phyloP scores from a whole-genome alignment of 2,888 invertebrate species.

The Coecobrya sp. region DNA sequence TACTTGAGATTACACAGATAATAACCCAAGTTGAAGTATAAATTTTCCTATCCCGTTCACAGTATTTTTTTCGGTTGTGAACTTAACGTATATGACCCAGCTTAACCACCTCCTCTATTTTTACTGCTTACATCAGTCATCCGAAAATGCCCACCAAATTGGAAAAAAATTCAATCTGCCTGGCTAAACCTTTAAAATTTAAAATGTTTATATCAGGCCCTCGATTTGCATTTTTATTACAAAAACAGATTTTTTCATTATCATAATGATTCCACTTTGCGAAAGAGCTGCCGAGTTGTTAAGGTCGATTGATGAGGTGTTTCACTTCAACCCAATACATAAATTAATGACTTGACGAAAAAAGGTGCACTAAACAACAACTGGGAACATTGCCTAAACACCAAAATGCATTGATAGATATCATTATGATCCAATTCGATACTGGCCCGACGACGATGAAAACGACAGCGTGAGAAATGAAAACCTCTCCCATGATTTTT shows the following conservation, averaged over 20 bases:
- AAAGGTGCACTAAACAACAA: slow-evolving; percentile 16
- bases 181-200: slow-evolving; percentile 18
- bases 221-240: slow-evolving; percentile 55
- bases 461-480: slow-evolving; percentile 76
- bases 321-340: slow-evolving; percentile 39
- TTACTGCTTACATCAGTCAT: background rate
- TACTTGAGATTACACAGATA: background rate
- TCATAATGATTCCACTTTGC: slow-evolving; percentile 58
- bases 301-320: slow-evolving; percentile 22
- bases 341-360: slow-evolving; percentile 31
- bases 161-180: background rate
- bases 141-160: background rate
- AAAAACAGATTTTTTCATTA: slow-evolving; percentile 56
- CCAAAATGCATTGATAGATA: background rate
- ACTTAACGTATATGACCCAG: background rate
- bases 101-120: background rate
- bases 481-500: slow-evolving; percentile 68
- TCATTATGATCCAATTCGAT: slow-evolving; percentile 11
- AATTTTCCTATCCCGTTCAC: background rate
- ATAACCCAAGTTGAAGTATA: background rate
- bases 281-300: background rate
- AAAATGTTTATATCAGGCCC: slow-evolving; percentile 2
- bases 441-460: background rate
- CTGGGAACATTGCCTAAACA: background rate
- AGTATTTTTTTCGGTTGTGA: too few relatives aligned